Conservation (phyloP, 2,888 invertebrate genomes). For the Eupithecia dodoneata region DNA sequence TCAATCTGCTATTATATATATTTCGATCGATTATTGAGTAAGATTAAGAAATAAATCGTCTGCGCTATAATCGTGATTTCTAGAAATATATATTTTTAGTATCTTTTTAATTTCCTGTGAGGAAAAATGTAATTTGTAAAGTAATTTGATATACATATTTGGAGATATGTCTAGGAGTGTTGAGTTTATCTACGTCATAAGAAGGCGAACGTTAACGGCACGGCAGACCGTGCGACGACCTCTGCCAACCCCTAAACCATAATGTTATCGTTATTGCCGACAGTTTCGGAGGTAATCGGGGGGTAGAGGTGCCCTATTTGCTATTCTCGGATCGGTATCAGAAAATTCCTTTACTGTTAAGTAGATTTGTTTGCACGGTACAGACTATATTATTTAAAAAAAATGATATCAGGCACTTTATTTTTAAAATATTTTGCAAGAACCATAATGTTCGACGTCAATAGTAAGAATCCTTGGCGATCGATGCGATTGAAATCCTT, state of each 20-base stretch:
- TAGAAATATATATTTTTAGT: background rate
- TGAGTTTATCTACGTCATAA: constrained; percentile 28
- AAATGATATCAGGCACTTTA: background rate
- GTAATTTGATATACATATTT: constrained; percentile 21
- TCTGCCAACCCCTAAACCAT: constrained; percentile 30
- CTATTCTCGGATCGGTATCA: constrained; percentile 25
- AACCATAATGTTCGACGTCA: background rate
- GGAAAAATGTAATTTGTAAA: constrained; percentile 15
- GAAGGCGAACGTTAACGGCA: constrained; percentile 24
- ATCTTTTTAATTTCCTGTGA: constrained; percentile 11
- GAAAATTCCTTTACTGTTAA: constrained; percentile 11
- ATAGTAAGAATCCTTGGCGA: background rate
- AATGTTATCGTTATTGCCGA: constrained; percentile 35
- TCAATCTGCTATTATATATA: too few species aligned
- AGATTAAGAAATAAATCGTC: background rate
- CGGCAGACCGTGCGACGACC: constrained; percentile 26
- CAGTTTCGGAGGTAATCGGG: constrained; percentile 25
- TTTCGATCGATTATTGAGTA: background rate
- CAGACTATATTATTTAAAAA: background rate
- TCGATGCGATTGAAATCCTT: background rate
- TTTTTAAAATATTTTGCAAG: background rate
- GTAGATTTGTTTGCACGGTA: background rate
- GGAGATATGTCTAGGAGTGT: constrained; percentile 1
- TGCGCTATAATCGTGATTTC: background rate
- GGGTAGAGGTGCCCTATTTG: constrained; percentile 21